These are phyloP conservation scores for Tricholauxania praeusta DNA, from an alignment of 2,888 invertebrate genomes.

Conservation along the genomic window DNA sequence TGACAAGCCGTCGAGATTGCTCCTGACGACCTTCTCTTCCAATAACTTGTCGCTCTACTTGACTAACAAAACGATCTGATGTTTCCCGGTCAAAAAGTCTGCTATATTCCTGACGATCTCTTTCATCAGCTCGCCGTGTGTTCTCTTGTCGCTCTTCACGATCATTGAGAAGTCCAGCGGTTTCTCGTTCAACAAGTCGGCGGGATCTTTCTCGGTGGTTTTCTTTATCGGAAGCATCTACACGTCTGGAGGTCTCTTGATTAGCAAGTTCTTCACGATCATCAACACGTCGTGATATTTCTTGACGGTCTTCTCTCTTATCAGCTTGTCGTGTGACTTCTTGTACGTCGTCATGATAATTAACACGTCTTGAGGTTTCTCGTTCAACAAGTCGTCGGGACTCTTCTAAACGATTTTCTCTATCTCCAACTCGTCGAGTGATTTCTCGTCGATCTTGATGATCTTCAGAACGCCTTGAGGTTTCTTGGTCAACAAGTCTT, in stretches of 20 bases:
- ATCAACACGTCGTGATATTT: not conserved
- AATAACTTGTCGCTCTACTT: not conserved
- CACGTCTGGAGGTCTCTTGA: not conserved
- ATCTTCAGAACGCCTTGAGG: not conserved
- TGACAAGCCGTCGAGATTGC: not conserved
- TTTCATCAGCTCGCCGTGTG: not conserved
- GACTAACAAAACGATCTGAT: not conserved
- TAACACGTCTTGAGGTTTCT: not conserved
- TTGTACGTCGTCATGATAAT: not conserved
- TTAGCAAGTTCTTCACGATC: not conserved
- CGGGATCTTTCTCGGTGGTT: not conserved
- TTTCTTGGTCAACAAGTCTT: constrained; percentile 15
- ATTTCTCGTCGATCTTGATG: constrained; percentile 16
- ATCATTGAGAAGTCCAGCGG: not conserved
- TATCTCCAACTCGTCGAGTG: constrained; percentile 17
- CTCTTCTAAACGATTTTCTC: constrained; percentile 16
- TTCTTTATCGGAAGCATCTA: not conserved
- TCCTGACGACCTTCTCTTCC: constrained; percentile 9
- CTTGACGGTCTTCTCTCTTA: not conserved
- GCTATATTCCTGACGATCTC: constrained; percentile 3
- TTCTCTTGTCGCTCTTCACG: not conserved
- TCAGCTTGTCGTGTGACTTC: not conserved
- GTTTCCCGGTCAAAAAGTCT: not conserved
- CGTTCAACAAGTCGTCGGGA: not conserved
- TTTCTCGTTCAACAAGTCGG: not conserved